Evolutionary conservation across 2,888 invertebrate species (phyloP).

Genomic region (Pyrgus malvae): DNA sequence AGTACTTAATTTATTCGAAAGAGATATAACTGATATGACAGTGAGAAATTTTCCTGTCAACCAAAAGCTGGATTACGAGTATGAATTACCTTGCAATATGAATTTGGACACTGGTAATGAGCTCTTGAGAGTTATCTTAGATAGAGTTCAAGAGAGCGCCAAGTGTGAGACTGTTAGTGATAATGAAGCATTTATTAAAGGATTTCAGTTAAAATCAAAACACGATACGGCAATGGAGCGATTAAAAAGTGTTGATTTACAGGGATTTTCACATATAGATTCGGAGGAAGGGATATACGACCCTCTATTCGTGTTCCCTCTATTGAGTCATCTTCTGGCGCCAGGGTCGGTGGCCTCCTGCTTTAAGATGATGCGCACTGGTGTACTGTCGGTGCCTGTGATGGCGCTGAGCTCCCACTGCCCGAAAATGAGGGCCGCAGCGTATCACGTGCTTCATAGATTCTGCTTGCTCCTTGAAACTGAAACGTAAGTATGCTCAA

Average conservation of each 20-base stretch:
- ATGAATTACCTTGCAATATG: conserved; percentile 47
- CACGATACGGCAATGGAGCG: conserved; percentile 42
- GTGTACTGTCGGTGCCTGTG: conserved; percentile 86
- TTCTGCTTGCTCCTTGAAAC: conserved; percentile 89
- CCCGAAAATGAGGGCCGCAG: conserved; percentile 85
- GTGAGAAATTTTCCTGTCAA: conserved; percentile 86
- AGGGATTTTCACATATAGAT: conserved; percentile 47
- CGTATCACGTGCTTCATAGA: conserved; percentile 87
- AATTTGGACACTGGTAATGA: conserved; percentile 26
- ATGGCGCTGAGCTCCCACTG: conserved; percentile 87
- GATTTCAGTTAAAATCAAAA: conserved; percentile 45
- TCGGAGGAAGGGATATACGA: conserved; percentile 85
- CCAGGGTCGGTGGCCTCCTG: conserved; percentile 89
- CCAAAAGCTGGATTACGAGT: conserved; percentile 78
- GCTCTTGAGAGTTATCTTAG: conserved; percentile 42
- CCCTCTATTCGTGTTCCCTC: conserved; percentile 90
- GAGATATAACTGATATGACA: conserved; percentile 84
- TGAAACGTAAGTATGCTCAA: conserved; percentile 74
- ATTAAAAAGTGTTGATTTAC: conserved; percentile 45
- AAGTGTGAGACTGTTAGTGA: conserved; percentile 46
- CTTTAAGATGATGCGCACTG: conserved; percentile 85
- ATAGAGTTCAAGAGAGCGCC: conserved; percentile 47
- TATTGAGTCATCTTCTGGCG: conserved; percentile 87
- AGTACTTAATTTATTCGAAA: conserved; percentile 87
- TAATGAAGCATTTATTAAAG: conserved; percentile 45